Percentiles rank a stretch among this genome's conserved stretches.
phyloP scores from a whole-genome alignment of 1,140 invertebrate genomes.

The Neodiprion virginianus region DNA sequence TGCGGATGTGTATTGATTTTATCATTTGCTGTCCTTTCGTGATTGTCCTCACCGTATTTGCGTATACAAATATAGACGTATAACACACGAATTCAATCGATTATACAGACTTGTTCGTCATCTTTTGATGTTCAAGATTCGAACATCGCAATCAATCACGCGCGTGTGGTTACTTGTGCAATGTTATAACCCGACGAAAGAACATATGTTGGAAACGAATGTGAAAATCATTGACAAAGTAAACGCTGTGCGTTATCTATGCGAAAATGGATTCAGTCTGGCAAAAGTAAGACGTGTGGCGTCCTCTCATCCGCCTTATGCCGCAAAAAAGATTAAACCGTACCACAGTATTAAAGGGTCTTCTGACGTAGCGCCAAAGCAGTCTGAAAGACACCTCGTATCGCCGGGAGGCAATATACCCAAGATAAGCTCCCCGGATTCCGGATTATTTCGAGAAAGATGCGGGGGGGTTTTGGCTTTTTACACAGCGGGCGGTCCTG shows the following conservation, averaged over 20 bases:
- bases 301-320: background rate
- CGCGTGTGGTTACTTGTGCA: too few relatives aligned
- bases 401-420: background rate
- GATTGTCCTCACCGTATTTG: too few relatives aligned
- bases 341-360: background rate
- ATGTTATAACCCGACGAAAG: too few relatives aligned
- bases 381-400: background rate
- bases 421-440: constrained; percentile 5
- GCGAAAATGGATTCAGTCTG: background rate
- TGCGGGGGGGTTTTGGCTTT: background rate
- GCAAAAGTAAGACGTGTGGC: background rate
- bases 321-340: background rate
- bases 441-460: background rate
- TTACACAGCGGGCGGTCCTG: background rate
- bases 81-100: too few relatives aligned
- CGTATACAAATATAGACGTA: too few relatives aligned
- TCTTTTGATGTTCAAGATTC: too few relatives aligned
- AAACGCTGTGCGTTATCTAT: too few relatives aligned
- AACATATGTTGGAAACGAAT: too few relatives aligned
- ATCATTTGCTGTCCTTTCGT: background rate
- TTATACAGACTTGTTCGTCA: too few relatives aligned
- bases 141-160: too few relatives aligned
- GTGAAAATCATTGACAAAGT: too few relatives aligned
- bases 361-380: background rate
- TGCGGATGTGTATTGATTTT: background rate